A percentile compares a stretch with the other conserved stretches of the same genome.
Conservation (phyloP, 2,113 vertebrate species). For the Anas platyrhynchos region DNA sequence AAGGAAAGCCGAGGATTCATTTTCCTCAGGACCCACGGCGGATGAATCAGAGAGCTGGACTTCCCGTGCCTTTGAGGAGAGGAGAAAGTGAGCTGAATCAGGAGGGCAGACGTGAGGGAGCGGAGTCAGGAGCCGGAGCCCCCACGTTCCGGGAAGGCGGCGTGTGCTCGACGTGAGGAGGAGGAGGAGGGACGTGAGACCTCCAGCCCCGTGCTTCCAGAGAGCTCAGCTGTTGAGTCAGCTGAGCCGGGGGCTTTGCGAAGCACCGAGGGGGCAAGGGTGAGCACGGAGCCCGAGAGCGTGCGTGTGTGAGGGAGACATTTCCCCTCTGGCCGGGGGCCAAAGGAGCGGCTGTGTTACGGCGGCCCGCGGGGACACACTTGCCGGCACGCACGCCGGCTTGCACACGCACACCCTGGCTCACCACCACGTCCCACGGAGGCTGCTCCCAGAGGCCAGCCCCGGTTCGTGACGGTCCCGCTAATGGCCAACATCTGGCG, state of each 20-base stretch:
- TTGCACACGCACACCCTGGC: neutral
- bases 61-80: neutral
- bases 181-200: neutral
- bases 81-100: neutral
- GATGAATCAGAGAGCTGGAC: constrained; percentile 38
- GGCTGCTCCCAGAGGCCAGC: neutral
- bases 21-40: neutral
- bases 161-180: accelerated
- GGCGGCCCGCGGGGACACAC: neutral
- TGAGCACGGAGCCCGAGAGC: neutral
- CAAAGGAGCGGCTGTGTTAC: neutral
- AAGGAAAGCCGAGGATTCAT: neutral
- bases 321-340: neutral
- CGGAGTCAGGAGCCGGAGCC: neutral
- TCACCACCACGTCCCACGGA: neutral
- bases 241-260: neutral
- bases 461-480: neutral
- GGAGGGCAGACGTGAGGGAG: neutral
- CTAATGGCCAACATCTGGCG: constrained; percentile 23
- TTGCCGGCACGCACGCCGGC: neutral
- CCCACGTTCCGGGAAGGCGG: accelerated
- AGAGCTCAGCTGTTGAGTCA: constrained; percentile 19
- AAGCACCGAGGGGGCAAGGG: neutral
- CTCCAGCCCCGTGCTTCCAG: neutral
- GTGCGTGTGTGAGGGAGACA: neutral